phyloP scores from a whole-genome alignment of 1,140 invertebrate species.

The Thaumatotibia leucotreta region DNA sequence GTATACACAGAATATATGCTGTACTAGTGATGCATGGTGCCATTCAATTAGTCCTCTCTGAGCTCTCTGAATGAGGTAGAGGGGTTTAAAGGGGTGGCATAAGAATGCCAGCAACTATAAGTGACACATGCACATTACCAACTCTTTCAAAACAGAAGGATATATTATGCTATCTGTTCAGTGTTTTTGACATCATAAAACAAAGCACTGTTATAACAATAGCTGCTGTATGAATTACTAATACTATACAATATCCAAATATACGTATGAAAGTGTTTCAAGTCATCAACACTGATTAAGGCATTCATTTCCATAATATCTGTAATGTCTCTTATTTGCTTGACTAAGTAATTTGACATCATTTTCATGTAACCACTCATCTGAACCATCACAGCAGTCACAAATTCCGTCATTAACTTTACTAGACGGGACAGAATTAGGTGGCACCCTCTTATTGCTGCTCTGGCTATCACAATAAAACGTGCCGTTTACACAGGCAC shows the following conservation, averaged over 20 bases:
- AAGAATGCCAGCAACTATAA: too few relatives aligned
- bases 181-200: too few relatives aligned
- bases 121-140: too few relatives aligned
- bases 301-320: slow-evolving; percentile 49
- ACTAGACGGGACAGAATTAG: slow-evolving; percentile 72
- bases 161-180: too few relatives aligned
- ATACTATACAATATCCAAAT: neutral
- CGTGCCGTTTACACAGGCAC: slow-evolving; percentile 88
- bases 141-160: too few relatives aligned
- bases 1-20: too few relatives aligned
- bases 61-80: too few relatives aligned
- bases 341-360: slow-evolving; percentile 49
- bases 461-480: slow-evolving; percentile 86
- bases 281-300: slow-evolving; percentile 40
- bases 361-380: slow-evolving; percentile 79
- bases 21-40: too few relatives aligned
- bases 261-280: neutral
- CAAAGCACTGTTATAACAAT: too few relatives aligned
- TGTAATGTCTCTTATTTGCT: slow-evolving; percentile 34
- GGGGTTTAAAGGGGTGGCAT: too few relatives aligned
- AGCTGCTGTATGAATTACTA: too few relatives aligned
- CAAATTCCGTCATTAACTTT: slow-evolving; percentile 96
- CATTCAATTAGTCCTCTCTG: too few relatives aligned
- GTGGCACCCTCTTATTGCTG: slow-evolving; percentile 52
- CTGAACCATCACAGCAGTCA: slow-evolving; percentile 92